Evolutionary conservation across 1,140 invertebrate species (phyloP), one percentile per base, ranked within the genome.

Genomic region (Drosophila tsacasi): DNA sequence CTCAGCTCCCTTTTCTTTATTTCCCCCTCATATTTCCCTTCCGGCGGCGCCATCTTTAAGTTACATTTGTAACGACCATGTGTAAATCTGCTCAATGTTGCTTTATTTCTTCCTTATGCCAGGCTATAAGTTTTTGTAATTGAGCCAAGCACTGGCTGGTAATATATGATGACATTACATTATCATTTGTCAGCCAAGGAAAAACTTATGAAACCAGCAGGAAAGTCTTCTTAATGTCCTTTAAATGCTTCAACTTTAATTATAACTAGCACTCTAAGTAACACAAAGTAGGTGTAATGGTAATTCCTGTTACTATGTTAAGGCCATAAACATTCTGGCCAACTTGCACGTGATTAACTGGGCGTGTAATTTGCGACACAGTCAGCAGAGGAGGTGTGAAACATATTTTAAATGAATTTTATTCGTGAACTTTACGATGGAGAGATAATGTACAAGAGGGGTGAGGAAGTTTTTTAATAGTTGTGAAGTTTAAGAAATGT

Each of bases 31-130:
- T 39, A 42, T 64, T 74, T 72, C 39, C 54, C 67, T 79, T 85
- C 85, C 86, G 85, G 75, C 86, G 85, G 85, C 85, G 85, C 85
- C 85, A 89, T 90, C 85, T 90, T 80, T 75, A 85, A 85, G 75
- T 90, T 90, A 76, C 82, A 90, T 85, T 81, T 72, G 63, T 55
- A 76, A 50, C 37, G 40, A 60, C 68, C 82, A 76, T 83, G 83
- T 78, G 69, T 74, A 76, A 76, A 75, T 84, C 76, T 81, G 61
- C 55, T 66, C 50, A 50, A 52, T 68, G 58, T 58, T 81, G 61
- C 25, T 40, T 69, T 58, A 60, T 79, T 61, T 81, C 50, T 44
- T 79, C 35, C 35, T 9, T 74, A 59, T 64, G 46, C 40, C 61
- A 46, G 61, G 60, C 71, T 49, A 64, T 67, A 79, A 89, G 75